Base-by-base conservation (phyloP, 2,888 invertebrate genomes). In the Cryptocephalus primarius region DNA sequence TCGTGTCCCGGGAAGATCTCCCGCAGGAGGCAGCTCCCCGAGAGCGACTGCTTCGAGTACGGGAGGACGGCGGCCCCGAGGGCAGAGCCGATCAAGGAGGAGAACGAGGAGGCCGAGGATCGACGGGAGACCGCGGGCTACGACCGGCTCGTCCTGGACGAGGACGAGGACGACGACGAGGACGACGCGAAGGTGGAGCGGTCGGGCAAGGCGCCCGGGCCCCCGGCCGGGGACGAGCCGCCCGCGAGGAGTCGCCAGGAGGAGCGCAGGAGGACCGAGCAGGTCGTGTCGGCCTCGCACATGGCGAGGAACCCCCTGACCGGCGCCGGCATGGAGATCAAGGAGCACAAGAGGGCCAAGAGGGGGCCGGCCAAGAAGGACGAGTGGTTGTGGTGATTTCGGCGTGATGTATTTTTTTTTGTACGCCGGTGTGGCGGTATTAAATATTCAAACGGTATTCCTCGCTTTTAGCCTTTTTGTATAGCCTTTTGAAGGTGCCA, bases 1-100 rank as follows among this genome's bases (percentile, higher is more conserved):
- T 57, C 61, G 9, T 62, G 64, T 44, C 67, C 66, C 1, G 56
- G 65, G 48, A 60, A 60, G 44, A 61, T 64, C 12, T 61, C 59
- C 44, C 46, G 64, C 22, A 52, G 58, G 39, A 48, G 39, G n/a
- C 39, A 43, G 14, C 36, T 43, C 8, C 44, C 42, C 13, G 47
- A 51, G 36, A 47, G 47, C 45, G 50, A 54, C 8, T 51, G 50
- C 46, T 59, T 60, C 45, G 55, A 58, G 39, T 60, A 59, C 44
- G 56, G 59, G 1, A 32, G 44, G 9, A 33, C 12, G 3, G 50
- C 48, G 3, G 39, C 22, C 22, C 22, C 22, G 48, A 52, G n/a
- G 34, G 49, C 9, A 49, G 46, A 2, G 22, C 22, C 22, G 3
- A 22, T 22, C 22, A 22, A 11, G 49, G 49, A 13, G 34, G n/a